Conservation (phyloP, 2,888 invertebrate genomes). For the Rotaria magnacalcarata region DNA sequence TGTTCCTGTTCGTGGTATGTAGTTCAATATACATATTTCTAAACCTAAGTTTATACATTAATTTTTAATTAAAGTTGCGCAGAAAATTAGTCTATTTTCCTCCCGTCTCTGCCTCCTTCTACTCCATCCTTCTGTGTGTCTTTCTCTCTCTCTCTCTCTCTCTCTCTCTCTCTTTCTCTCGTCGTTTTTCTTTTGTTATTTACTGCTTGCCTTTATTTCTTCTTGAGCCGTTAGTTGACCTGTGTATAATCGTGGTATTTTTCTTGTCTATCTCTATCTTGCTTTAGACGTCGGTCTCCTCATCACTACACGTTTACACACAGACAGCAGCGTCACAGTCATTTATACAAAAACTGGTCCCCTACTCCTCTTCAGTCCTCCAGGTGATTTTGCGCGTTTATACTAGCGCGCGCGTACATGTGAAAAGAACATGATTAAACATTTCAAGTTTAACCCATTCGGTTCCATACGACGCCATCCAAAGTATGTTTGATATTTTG, state of each 20-base stretch:
- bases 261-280: not conserved
- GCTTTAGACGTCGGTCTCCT: constrained; percentile 12
- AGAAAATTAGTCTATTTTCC: not conserved
- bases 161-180: too few relatives aligned
- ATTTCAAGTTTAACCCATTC: constrained; percentile 13
- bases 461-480: constrained; percentile 9
- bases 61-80: not conserved
- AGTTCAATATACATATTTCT: not conserved
- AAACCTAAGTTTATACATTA: not conserved
- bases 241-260: not conserved
- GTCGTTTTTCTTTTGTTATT: not conserved
- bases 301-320: not conserved
- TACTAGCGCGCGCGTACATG: not conserved
- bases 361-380: not conserved
- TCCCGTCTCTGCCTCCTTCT: not conserved
- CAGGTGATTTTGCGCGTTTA: not conserved
- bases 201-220: not conserved
- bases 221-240: not conserved
- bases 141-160: too few relatives aligned
- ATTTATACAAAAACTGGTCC: constrained; percentile 3
- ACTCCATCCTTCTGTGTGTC: too few relatives aligned
- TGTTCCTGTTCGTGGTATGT: constrained; percentile 70
- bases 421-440: constrained; percentile 22
- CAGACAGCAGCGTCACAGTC: constrained; percentile 20
- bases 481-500: constrained; percentile 5